A percentile compares a stretch with the other conserved stretches of the same genome.
Evolutionary conservation across 1,140 invertebrate species (phyloP).

Genomic region (Drosophila nasuta): DNA sequence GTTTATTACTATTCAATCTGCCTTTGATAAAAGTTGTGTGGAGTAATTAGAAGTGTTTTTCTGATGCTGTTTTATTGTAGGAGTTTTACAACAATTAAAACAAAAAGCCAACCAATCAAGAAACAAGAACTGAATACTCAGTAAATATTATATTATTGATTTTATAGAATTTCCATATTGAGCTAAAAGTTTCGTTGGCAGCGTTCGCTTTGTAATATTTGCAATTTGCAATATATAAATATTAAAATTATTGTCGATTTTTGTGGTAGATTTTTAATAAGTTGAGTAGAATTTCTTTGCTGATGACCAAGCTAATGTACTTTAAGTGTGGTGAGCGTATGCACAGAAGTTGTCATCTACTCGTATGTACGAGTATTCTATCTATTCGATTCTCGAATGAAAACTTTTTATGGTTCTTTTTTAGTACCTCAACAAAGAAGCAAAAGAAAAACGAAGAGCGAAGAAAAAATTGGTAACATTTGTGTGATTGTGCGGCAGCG

Average conservation of each 20-base stretch:
- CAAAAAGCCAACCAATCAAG: too few relatives aligned
- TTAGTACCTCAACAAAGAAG: background rate
- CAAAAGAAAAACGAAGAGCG: background rate
- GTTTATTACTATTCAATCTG: too few relatives aligned
- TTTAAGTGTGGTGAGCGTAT: background rate
- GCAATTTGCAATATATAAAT: too few relatives aligned
- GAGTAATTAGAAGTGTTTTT: too few relatives aligned
- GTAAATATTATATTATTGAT: too few relatives aligned
- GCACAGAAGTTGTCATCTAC: background rate
- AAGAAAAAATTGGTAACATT: constrained; percentile 10
- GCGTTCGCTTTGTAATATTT: too few relatives aligned
- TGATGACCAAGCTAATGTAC: background rate
- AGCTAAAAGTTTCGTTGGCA: too few relatives aligned
- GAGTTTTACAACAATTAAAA: too few relatives aligned
- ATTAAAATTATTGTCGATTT: background rate
- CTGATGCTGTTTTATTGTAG: too few relatives aligned
- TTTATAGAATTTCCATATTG: too few relatives aligned
- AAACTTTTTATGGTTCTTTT: constrained; percentile 27
- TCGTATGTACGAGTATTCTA: background rate
- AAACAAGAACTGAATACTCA: too few relatives aligned
- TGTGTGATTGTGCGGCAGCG: background rate
- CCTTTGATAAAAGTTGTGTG: too few relatives aligned
- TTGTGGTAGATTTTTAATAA: background rate
- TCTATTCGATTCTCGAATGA: constrained; percentile 14
- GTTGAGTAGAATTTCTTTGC: background rate